Percentiles rank a stretch among this genome's conserved stretches.
phyloP scores from a whole-genome alignment of 2,113 vertebrate species.

The Galemys pyrenaicus region DNA sequence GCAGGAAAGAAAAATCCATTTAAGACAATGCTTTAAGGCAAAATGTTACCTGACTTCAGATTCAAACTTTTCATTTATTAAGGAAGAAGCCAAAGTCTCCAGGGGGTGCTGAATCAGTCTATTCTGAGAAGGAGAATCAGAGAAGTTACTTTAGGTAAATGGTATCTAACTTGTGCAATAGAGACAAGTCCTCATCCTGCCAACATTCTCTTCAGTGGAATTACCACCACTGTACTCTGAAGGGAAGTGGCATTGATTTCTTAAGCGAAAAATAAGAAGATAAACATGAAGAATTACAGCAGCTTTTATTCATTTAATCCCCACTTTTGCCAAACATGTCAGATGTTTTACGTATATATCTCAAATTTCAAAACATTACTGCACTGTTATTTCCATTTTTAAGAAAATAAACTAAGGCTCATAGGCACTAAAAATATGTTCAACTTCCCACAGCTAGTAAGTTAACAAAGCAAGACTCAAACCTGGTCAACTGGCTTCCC shows the following conservation, averaged over 20 bases:
- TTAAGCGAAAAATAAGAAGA: not conserved
- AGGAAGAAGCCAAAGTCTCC: constrained; percentile 59
- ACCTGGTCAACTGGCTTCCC: not conserved
- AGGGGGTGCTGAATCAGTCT: constrained; percentile 58
- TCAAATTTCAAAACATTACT: not conserved
- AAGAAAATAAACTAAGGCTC: not conserved
- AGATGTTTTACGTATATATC: not conserved
- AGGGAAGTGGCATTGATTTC: not conserved
- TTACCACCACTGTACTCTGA: not conserved
- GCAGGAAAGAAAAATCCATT: constrained; percentile 77
- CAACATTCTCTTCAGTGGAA: not conserved
- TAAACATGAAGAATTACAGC: not conserved
- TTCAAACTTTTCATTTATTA: constrained; percentile 81
- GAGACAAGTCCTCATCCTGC: not conserved
- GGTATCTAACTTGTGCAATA: constrained; percentile 16
- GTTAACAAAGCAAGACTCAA: not conserved
- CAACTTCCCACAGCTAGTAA: not conserved
- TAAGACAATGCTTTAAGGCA: constrained; percentile 81
- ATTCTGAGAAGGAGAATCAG: constrained; percentile 65
- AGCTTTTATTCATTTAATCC: not conserved
- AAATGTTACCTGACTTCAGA: constrained; percentile 78
- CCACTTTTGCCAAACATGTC: not conserved
- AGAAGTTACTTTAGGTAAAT: constrained; percentile 70
- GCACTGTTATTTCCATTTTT: not conserved
- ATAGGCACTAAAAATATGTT: not conserved